phyloP scores from a whole-genome alignment of 2,797 vertebrate genomes.

The Clarias fuscus region DNA sequence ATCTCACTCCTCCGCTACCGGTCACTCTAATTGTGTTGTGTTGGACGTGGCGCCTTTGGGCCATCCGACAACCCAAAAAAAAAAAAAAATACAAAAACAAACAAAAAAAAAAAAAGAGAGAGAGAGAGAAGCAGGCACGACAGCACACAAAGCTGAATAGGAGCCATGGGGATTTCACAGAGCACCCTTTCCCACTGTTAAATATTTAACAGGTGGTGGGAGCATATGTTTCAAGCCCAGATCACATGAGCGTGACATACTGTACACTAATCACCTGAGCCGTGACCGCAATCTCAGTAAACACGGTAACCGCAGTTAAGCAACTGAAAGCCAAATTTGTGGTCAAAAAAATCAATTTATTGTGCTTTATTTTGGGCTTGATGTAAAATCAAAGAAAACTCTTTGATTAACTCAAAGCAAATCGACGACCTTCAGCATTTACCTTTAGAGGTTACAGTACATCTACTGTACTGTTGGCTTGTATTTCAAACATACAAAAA shows the following conservation, averaged over 20 bases:
- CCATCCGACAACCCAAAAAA: conserved; percentile 39
- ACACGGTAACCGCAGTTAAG: conserved; percentile 28
- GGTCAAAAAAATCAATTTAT: conserved; percentile 27
- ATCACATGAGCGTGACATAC: conserved; percentile 43
- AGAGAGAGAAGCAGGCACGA: not conserved
- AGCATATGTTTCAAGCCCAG: conserved; percentile 49
- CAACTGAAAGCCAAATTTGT: conserved; percentile 13
- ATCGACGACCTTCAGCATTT: too few species aligned
- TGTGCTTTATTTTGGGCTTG: not conserved
- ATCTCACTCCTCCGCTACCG: conserved; percentile 58
- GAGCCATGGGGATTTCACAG: conserved; percentile 46
- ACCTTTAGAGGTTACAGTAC: not conserved
- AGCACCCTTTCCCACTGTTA: conserved; percentile 53
- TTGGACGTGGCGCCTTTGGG: conserved; percentile 54
- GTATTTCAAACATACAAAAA: not conserved
- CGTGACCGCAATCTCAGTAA: conserved; percentile 15
- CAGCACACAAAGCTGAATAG: not conserved
- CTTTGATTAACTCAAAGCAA: not conserved
- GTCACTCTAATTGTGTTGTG: conserved; percentile 61
- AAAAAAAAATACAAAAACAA: not conserved
- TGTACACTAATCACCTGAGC: conserved; percentile 41
- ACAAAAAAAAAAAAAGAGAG: too few species aligned
- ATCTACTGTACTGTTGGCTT: not conserved
- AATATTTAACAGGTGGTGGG: conserved; percentile 58
- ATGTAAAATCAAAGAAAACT: not conserved